Percentiles rank a stretch among this genome's conserved stretches.
phyloP scores from a whole-genome alignment of 37 sponge, comb jelly and placozoan species.

The Cliona cf. orientalis region DNA sequence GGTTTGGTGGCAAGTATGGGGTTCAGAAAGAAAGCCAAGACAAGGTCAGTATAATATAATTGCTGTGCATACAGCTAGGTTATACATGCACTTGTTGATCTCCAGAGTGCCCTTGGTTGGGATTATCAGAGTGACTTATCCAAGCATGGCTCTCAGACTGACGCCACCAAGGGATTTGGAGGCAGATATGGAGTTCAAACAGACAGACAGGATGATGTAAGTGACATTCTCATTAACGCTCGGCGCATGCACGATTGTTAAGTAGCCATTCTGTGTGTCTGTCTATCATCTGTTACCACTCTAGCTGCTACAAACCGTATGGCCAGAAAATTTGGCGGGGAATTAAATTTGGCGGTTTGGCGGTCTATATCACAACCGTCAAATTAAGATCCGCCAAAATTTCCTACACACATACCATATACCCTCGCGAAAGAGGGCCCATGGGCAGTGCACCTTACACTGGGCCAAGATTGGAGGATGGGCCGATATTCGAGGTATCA shows the following conservation, averaged over 20 bases:
- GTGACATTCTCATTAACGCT: not conserved
- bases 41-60: constrained; percentile 42
- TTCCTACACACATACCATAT: no score
- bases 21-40: constrained; percentile 79
- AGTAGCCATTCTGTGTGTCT: not conserved
- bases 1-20: constrained; percentile 95
- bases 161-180: constrained; percentile 85
- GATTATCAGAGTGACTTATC: constrained; percentile 82
- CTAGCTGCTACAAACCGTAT: no score
- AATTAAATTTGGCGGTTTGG: no score
- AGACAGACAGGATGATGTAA: constrained; percentile 72
- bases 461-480: no score
- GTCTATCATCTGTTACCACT: not conserved
- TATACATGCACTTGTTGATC: not conserved
- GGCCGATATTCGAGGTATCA: no score
- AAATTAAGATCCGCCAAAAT: no score
- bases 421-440: no score
- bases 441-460: no score
- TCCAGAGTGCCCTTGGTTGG: constrained; percentile 87
- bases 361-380: no score
- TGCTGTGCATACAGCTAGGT: not conserved
- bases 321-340: no score
- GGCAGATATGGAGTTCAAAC: constrained; percentile 88
- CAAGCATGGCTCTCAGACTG: constrained; percentile 84
- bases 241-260: no score